Evolutionary conservation across 2,113 vertebrate species (phyloP), one percentile per base, ranked within the genome.

Genomic region (Catharus fuscescens): DNA sequence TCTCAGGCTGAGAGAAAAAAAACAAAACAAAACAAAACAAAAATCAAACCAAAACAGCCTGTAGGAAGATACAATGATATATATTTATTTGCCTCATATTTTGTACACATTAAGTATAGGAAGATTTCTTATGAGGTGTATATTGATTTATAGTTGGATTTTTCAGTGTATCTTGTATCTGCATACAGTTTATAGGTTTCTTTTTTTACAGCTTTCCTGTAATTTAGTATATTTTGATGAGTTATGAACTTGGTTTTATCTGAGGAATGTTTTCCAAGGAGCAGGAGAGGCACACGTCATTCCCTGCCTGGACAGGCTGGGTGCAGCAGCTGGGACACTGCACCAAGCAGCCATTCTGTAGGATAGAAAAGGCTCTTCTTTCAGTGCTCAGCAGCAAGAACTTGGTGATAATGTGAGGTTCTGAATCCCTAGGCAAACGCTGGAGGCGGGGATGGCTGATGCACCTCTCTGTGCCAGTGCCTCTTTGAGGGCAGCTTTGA

Each of bases 81-180:
- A 11, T 93, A 64, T 83, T 95, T 96, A 90, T 95, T 96, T 92
- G 71, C 88, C 87, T 93, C 62, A 36, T 96, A 91, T 94, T 94
- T 91, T 90, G 87, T 91, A 93, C 74, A 88, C 78, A 82, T 65
- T 66, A 82, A 86, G 18, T 50, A 91, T 18, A 94, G 60, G 18
- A 86, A 88, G 78, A 67, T 91, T 97, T 77, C 87, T 91, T 93
- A 93, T 62, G 81, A 88, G 79, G 92, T 96, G 92, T 54, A 56
- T 90, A 62, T 88, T 93, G 93, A 93, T 95, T 90, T 91, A 95
- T 28, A 64, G 32, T 56, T 94, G 61, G 0, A 0, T 73, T 82
- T 96, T 93, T 77, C 71, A 78, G 62, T 88, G 42, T 93, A 66
- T 93, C 57, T 88, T 86, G 26, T 88, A 83, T 74, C 81, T 85